phyloP scores from a whole-genome alignment of 2,888 invertebrate species.

The Caenorhabditis angaria region DNA sequence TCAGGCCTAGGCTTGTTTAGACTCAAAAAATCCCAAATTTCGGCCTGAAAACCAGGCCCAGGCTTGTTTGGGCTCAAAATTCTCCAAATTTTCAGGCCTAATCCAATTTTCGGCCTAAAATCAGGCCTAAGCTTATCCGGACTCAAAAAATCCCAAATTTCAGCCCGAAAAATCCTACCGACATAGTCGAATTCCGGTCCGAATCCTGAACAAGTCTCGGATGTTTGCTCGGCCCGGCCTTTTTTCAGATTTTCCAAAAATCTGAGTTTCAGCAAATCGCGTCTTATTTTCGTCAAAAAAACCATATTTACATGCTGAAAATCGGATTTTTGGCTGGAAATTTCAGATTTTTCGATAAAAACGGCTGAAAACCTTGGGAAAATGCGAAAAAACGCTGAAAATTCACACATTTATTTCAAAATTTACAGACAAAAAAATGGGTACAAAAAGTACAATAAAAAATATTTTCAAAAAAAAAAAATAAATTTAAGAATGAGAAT shows the following conservation, averaged over 20 bases:
- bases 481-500: constrained; percentile 4
- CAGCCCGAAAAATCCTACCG: background rate
- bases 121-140: background rate
- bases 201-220: constrained; percentile 25
- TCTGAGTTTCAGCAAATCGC: background rate
- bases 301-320: background rate
- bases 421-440: constrained; percentile 3
- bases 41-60: too few relatives aligned
- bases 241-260: constrained; percentile 24
- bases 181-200: constrained; percentile 25
- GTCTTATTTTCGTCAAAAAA: background rate
- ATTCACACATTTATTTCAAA: constrained; percentile 8
- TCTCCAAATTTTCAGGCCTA: too few relatives aligned
- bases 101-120: too few relatives aligned
- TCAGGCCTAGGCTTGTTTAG: too few relatives aligned
- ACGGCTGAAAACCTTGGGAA: background rate
- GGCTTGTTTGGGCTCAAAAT: too few relatives aligned
- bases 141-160: too few relatives aligned
- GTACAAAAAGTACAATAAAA: background rate
- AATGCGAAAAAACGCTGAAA: background rate
- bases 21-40: too few relatives aligned
- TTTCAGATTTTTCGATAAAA: constrained; percentile 1
- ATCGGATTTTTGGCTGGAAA: constrained; percentile 2
- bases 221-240: constrained; percentile 24
- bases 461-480: constrained; percentile 3